Evolutionary conservation across 92 coral and sea anemone genomes (phyloP).

Genomic region (Zoanthus gigantus): DNA sequence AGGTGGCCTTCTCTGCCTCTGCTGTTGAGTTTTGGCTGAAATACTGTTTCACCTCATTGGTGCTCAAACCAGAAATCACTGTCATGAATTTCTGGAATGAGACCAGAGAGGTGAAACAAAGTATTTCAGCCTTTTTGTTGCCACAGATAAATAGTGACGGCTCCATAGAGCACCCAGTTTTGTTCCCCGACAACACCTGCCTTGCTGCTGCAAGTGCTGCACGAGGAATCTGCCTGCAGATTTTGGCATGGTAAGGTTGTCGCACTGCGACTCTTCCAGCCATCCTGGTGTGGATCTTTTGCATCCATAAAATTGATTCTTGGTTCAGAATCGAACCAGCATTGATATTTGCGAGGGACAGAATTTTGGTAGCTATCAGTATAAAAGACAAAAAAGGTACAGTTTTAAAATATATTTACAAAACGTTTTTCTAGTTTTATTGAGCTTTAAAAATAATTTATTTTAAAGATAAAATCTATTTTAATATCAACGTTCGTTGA

Average conservation of each 20-base stretch:
- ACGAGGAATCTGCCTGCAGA: constrained; percentile 58
- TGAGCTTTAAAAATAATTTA: constrained; percentile 15
- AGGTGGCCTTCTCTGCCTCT: constrained; percentile 33
- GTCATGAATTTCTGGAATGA: constrained; percentile 67
- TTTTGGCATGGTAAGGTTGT: constrained; percentile 60
- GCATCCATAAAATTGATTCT: constrained; percentile 56
- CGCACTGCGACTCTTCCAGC: constrained; percentile 52
- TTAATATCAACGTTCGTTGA: not conserved
- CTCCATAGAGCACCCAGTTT: constrained; percentile 52
- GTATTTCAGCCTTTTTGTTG: constrained; percentile 74
- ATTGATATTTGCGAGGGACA: not conserved
- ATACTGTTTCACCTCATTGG: constrained; percentile 57
- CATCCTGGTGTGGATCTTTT: constrained; percentile 50
- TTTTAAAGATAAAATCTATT: not conserved
- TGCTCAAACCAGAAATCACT: constrained; percentile 54
- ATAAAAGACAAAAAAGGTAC: not conserved
- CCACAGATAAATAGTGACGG: constrained; percentile 56
- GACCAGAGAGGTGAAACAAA: constrained; percentile 66
- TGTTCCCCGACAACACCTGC: constrained; percentile 39
- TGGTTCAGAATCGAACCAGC: constrained; percentile 23
- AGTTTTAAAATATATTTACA: not conserved
- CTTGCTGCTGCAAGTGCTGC: constrained; percentile 48
- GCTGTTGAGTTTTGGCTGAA: constrained; percentile 49
- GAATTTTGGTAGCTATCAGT: constrained; percentile 6
- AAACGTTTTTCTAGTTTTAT: not conserved